These are phyloP conservation scores for Vombatus ursinus DNA, from an alignment of 2,113 vertebrate genomes.

Conservation along the genomic window DNA sequence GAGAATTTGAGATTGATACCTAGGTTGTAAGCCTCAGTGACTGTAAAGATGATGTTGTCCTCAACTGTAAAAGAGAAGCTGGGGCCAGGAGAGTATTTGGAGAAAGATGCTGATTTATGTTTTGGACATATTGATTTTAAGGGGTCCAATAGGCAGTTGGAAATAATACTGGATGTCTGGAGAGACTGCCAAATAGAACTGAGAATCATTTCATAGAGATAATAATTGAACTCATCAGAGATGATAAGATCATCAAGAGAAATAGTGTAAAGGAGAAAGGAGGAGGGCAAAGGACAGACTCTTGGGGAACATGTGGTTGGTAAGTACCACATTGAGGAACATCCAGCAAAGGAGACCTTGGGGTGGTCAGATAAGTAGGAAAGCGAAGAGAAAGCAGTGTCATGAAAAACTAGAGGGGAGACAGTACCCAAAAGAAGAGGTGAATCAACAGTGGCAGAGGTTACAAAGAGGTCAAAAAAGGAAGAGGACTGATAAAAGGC, in stretches of 20 bases:
- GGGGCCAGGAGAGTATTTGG: neutral
- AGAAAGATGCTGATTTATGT: neutral
- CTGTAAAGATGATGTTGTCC: neutral
- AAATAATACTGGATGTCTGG: neutral
- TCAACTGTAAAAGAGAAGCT: neutral
- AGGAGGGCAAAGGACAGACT: neutral
- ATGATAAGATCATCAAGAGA: neutral
- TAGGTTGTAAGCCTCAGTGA: neutral
- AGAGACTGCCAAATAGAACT: neutral
- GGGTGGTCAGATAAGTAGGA: neutral
- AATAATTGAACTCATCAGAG: neutral
- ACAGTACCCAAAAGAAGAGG: neutral
- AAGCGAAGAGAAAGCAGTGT: neutral
- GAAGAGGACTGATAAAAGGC: neutral
- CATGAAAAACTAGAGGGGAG: neutral
- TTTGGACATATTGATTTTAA: neutral
- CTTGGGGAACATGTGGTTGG: neutral
- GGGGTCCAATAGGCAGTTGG: neutral
- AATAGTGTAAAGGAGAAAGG: neutral
- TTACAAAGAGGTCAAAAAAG: neutral
- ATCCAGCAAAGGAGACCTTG: neutral
- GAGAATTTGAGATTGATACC: neutral
- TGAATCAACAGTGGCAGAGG: neutral
- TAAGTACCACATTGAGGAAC: neutral
- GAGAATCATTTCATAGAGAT: neutral